These are phyloP conservation scores for Danaus melanippus DNA, from an alignment of 1,140 invertebrate genomes.

Conservation along the genomic window DNA sequence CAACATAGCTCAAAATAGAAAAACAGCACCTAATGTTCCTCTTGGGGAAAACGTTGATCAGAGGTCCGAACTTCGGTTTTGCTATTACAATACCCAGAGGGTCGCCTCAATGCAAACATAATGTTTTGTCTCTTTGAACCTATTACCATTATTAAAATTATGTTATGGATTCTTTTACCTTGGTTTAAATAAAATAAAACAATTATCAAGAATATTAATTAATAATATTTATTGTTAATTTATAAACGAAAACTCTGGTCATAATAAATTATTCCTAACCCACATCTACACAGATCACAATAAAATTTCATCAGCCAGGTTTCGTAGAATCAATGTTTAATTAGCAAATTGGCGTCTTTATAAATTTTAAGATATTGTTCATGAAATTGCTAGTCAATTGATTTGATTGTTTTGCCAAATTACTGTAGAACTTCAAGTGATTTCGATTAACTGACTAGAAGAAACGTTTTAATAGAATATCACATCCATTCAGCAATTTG, in stretches of 20 bases:
- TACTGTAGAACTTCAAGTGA: too few species aligned
- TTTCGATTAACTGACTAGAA: too few species aligned
- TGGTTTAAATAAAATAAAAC: too few species aligned
- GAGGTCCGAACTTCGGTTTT: constrained; percentile 44
- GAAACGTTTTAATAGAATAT: too few species aligned
- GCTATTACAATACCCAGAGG: constrained; percentile 45
- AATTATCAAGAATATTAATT: too few species aligned
- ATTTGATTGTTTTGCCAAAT: constrained; percentile 5
- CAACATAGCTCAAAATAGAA: constrained; percentile 33
- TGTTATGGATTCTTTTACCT: too few species aligned
- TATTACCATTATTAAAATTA: too few species aligned
- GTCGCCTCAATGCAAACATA: constrained; percentile 19
- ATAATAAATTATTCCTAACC: neutral
- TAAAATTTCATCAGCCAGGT: constrained; percentile 11
- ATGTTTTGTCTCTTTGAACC: too few species aligned
- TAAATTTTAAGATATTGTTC: constrained; percentile 13
- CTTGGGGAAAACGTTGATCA: constrained; percentile 49
- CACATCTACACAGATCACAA: constrained; percentile 7
- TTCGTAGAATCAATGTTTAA: constrained; percentile 14
- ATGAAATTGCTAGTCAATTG: constrained; percentile 8
- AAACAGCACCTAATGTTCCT: constrained; percentile 31
- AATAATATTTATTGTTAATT: too few species aligned
- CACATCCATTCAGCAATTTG: too few species aligned
- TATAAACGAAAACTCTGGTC: too few species aligned
- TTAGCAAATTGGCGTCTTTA: constrained; percentile 17